Evolutionary conservation across 2,888 invertebrate species (phyloP).

Genomic region (Diarsia mendica): DNA sequence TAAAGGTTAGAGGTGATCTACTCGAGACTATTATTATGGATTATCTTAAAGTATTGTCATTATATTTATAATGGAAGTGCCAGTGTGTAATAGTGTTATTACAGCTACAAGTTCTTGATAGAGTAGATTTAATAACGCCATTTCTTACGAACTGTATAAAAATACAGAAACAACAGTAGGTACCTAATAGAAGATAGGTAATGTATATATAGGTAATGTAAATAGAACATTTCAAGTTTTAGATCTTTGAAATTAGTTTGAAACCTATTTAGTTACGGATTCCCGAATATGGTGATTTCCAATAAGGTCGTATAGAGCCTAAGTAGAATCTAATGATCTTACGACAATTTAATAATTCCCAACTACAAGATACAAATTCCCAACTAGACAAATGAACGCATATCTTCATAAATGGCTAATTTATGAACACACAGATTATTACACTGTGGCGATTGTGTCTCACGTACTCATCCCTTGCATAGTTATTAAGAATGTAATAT

Average conservation of each 20-base stretch:
- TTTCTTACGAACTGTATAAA: background rate
- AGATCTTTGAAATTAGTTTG: background rate
- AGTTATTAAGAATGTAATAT: too few species aligned
- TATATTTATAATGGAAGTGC: conserved; percentile 25
- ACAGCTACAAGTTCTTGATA: background rate
- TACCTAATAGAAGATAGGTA: too few species aligned
- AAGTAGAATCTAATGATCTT: background rate
- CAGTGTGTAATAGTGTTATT: background rate
- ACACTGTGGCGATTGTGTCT: too few species aligned
- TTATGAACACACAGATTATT: conserved; percentile 17
- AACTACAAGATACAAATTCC: background rate
- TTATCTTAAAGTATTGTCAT: conserved; percentile 26
- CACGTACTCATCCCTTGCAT: too few species aligned
- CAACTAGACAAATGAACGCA: background rate
- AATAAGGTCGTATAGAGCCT: background rate
- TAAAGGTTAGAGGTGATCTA: conserved; percentile 53
- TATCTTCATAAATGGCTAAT: background rate
- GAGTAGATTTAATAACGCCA: background rate
- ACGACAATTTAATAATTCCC: background rate
- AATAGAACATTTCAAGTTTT: too few species aligned
- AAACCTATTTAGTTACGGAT: background rate
- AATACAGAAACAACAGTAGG: too few species aligned
- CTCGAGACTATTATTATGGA: conserved; percentile 18
- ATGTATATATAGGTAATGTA: too few species aligned
- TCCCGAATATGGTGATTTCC: background rate